Base-by-base conservation (phyloP, 53 echinoderm and acorn worm genomes). In the Henricia sp. region DNA sequence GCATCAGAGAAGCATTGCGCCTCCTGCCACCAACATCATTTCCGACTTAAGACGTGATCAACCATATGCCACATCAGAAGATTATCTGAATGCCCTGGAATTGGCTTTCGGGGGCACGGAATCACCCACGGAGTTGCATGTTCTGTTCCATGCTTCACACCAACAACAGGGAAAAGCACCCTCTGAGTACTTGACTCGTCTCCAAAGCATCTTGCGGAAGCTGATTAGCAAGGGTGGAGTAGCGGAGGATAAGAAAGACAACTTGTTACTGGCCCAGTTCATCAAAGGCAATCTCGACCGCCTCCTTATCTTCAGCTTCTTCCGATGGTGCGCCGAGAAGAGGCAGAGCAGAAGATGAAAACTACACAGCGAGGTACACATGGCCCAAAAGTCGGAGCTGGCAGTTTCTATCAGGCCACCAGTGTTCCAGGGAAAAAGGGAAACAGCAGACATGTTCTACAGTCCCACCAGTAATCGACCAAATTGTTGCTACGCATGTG, bases 51-150 rank as follows among this genome's bases (percentile, higher is more conserved):
- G 65, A 29, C 25, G 52, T 1, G 83, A 82, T 16, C 26, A 67
- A 9, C 82, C 82, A 3, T 2, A 39, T 33, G 62, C 82, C 3
- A 63, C 4, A 1, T 33, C 82, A 4, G 25, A 59, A 2, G 62
- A 63, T 6, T 80, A 80, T 25, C 17, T 67, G 28, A 17, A 6
- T 23, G 50, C 66, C 27, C 28, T 66, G 1, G 50, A 82, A n/a
- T 6, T 67, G 23, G 87, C 83, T 35, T 82, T 86, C 54, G 87
- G 91, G 0, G 80, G 48, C 29, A 86, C 68, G 0, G 91, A 91
- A 35, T 87, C 78, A 40, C 82, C 83, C 3, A 68, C 86, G 19
- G 87, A 91, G 32, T 53, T 87, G 58, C 48, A 67, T 24, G 21
- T 88, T 0, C 56, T 83, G 23, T 84, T 84, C 43, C 88, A 88